These are phyloP conservation scores for Brachypodius melanocephalos DNA, from an alignment of 2,113 vertebrate genomes.

Conservation along the genomic window DNA sequence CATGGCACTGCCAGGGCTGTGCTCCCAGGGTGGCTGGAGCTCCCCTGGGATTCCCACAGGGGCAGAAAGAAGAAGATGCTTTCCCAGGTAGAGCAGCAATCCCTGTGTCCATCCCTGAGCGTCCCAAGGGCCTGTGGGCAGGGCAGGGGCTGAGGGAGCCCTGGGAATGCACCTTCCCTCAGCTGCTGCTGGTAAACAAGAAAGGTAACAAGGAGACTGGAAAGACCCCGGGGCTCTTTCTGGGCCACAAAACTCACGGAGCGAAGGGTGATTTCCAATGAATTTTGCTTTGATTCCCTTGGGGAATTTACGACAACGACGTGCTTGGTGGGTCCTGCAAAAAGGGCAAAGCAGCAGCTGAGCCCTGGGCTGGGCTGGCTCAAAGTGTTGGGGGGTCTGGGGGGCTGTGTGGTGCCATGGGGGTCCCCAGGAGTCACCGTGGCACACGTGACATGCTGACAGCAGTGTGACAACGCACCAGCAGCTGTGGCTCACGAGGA, in stretches of 20 bases:
- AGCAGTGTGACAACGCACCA: accelerated
- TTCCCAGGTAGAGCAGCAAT: not conserved
- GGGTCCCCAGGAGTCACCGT: accelerated
- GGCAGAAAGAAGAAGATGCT: not conserved
- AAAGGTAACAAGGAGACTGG: not conserved
- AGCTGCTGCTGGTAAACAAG: not conserved
- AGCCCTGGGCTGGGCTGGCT: not conserved
- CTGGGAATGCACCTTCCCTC: accelerated
- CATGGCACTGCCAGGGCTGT: not conserved
- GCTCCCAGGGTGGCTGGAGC: accelerated
- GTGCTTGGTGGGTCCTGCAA: accelerated
- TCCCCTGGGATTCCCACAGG: not conserved
- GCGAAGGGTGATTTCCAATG: not conserved
- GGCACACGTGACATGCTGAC: not conserved
- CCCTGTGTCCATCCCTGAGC: not conserved
- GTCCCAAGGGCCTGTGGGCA: too few species aligned
- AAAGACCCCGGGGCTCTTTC: not conserved
- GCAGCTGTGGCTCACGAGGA: not conserved
- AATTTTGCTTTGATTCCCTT: not conserved
- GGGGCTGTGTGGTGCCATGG: accelerated
- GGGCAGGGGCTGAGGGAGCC: too few species aligned
- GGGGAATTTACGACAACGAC: accelerated
- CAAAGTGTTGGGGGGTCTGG: not conserved
- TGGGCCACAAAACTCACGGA: not conserved
- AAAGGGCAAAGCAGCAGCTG: not conserved